phyloP scores from a whole-genome alignment of 2,888 invertebrate genomes.

The Lycaena phlaeas region DNA sequence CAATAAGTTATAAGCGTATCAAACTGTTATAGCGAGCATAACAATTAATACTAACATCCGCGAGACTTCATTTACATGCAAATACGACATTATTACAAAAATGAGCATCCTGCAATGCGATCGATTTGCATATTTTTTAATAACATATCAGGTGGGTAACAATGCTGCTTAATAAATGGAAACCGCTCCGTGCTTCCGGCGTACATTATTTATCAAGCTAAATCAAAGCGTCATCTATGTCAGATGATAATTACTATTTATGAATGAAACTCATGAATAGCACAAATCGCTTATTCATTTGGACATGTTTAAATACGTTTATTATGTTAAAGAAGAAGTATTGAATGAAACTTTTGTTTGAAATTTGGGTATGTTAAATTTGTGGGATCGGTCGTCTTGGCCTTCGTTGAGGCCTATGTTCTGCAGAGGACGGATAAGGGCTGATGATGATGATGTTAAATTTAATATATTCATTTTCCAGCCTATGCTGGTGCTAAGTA shows the following conservation, averaged over 20 bases:
- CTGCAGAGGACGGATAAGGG: no score
- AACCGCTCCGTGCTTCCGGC: conserved; percentile 56
- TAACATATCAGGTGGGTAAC: conserved; percentile 60
- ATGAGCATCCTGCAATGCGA: conserved; percentile 61
- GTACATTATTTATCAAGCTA: conserved; percentile 64
- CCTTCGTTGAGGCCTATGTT: no score
- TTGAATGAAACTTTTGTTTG: not conserved
- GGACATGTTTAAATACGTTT: not conserved
- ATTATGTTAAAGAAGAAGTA: not conserved
- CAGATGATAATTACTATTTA: conserved; percentile 45
- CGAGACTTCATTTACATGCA: conserved; percentile 64
- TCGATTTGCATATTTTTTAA: conserved; percentile 72
- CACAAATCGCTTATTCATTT: not conserved
- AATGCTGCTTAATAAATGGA: conserved; percentile 49
- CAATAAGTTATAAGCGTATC: no score
- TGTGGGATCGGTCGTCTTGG: no score
- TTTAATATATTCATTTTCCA: no score
- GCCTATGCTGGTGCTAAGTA: no score
- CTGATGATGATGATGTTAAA: no score
- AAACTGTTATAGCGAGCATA: no score
- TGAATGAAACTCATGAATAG: conserved; percentile 13
- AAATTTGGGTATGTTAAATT: not conserved
- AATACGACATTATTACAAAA: conserved; percentile 66
- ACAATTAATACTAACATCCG: conserved; percentile 61
- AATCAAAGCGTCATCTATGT: conserved; percentile 49